These are phyloP conservation scores for Arnoldichthys spilopterus DNA, from an alignment of 2,797 vertebrate species.

Conservation along the genomic window DNA sequence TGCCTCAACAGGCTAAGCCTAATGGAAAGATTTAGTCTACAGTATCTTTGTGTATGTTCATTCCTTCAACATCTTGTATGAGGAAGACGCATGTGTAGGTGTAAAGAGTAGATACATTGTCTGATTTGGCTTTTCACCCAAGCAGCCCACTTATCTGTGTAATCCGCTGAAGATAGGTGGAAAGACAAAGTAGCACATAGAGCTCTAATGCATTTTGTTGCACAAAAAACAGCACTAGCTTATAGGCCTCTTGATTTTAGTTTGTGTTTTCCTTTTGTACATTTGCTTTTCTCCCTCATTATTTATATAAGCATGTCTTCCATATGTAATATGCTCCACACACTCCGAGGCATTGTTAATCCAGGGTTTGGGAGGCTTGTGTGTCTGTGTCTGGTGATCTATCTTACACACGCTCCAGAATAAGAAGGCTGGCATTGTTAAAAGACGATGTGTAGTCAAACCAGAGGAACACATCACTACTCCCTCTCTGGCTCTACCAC, in stretches of 20 bases:
- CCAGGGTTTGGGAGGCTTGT: not conserved
- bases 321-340: not conserved
- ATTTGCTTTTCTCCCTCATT: not conserved
- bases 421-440: slow-evolving; percentile 47
- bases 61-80: not conserved
- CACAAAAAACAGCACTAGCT: not conserved
- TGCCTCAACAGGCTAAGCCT: not conserved
- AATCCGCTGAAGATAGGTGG: not conserved
- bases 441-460: slow-evolving; percentile 52
- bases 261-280: not conserved
- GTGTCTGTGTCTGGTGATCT: not conserved
- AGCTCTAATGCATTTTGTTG: not conserved
- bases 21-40: not conserved
- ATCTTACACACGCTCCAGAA: slow-evolving; percentile 36
- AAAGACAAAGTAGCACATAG: not conserved
- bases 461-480: slow-evolving; percentile 32
- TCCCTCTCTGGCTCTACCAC: not conserved
- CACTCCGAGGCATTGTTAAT: not conserved
- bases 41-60: slow-evolving; percentile 1
- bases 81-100: slow-evolving; percentile 22
- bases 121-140: slow-evolving; percentile 31
- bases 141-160: slow-evolving; percentile 23
- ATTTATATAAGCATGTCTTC: not conserved
- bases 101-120: slow-evolving; percentile 20
- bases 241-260: too few species aligned